Percentiles rank a stretch among this genome's conserved stretches.
Conservation (phyloP, 2,888 invertebrate species). For the Gastracanthus pulcherrimus region DNA sequence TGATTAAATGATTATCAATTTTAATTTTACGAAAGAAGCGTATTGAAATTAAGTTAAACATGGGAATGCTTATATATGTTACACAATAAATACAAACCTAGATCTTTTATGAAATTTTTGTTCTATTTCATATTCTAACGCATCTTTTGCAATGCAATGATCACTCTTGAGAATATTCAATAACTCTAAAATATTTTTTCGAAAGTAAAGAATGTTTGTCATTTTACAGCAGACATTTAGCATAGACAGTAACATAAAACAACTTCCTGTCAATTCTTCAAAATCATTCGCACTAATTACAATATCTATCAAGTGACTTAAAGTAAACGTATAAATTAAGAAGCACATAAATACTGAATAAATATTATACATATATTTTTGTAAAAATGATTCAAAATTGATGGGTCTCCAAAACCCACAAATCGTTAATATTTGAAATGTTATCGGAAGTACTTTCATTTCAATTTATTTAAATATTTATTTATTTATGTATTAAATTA, state of each 20-base stretch:
- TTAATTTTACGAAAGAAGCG: too few relatives aligned
- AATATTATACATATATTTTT: slow-evolving; percentile 44
- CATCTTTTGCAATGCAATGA: slow-evolving; percentile 9
- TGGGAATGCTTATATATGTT: too few relatives aligned
- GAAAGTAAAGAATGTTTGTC: slow-evolving; percentile 55
- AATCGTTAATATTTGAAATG: slow-evolving; percentile 58
- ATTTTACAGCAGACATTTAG: slow-evolving; percentile 62
- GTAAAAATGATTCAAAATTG: slow-evolving; percentile 30
- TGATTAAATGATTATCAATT: too few relatives aligned
- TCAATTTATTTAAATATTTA: neutral
- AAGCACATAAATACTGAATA: slow-evolving; percentile 58
- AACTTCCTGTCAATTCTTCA: slow-evolving; percentile 64
- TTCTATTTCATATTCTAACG: slow-evolving; percentile 11
- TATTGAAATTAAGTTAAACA: too few relatives aligned
- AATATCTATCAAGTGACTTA: slow-evolving; percentile 65
- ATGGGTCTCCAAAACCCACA: slow-evolving; percentile 62
- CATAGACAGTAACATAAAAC: slow-evolving; percentile 65
- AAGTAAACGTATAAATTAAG: slow-evolving; percentile 61
- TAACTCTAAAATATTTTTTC: slow-evolving; percentile 35
- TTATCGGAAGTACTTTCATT: slow-evolving; percentile 56
- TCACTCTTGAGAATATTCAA: neutral
- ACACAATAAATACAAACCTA: slow-evolving; percentile 22
- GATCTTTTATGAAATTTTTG: slow-evolving; percentile 27
- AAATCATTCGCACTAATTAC: slow-evolving; percentile 60
- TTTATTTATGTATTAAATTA: too few relatives aligned